These are phyloP conservation scores for Stomatorhinus ivindoensis DNA, from an alignment of 2,113 vertebrate genomes.

Conservation along the genomic window DNA sequence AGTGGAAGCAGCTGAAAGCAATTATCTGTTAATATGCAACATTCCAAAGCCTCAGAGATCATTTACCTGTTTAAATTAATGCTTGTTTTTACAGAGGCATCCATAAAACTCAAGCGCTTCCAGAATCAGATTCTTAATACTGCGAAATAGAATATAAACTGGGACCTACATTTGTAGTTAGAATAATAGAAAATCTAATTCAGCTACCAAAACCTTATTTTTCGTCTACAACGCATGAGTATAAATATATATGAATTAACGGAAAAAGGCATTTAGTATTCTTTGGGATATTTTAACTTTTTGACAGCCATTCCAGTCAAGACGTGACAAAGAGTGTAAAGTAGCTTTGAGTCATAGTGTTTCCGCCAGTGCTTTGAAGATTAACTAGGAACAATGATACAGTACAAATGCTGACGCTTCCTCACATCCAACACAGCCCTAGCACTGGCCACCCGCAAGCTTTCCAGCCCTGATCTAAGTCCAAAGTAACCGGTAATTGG, in stretches of 20 bases:
- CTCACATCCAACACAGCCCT: not conserved
- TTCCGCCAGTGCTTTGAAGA: not conserved
- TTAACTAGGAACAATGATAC: not conserved
- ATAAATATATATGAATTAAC: constrained; percentile 31
- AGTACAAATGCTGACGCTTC: not conserved
- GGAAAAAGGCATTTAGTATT: constrained; percentile 27
- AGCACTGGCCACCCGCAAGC: not conserved
- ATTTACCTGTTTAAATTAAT: not conserved
- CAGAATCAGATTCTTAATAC: not conserved
- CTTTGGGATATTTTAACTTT: constrained; percentile 27
- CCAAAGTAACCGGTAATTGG: constrained; percentile 66
- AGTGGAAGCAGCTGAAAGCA: not conserved
- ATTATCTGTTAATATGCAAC: not conserved
- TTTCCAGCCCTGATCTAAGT: constrained; percentile 35
- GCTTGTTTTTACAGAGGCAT: not conserved
- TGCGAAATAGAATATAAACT: not conserved
- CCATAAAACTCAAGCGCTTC: not conserved
- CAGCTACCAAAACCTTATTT: constrained; percentile 12
- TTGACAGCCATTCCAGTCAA: constrained; percentile 28
- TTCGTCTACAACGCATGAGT: constrained; percentile 28
- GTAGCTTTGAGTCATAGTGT: not conserved
- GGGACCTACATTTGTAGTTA: constrained; percentile 15
- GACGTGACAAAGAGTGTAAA: constrained; percentile 12
- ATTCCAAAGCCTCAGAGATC: not conserved
- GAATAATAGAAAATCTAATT: constrained; percentile 19